Evolutionary conservation across 2,797 vertebrate species (phyloP).

Genomic region (Sphaeramia orbicularis): DNA sequence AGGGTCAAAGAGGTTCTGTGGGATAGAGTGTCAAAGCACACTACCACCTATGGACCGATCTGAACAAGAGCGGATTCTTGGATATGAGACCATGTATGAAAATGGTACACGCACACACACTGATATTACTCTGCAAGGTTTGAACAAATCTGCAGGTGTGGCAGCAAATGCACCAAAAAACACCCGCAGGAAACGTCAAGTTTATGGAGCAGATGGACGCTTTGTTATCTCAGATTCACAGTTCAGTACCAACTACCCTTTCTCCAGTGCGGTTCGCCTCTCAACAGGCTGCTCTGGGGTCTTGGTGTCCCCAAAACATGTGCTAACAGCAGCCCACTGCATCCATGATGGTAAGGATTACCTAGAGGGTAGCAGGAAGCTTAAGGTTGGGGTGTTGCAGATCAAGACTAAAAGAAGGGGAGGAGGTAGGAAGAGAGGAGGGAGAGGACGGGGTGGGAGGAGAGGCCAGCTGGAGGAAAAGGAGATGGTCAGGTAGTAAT

Average conservation of each 20-base stretch:
- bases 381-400: constrained; percentile 91
- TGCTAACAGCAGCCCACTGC: constrained; percentile 95
- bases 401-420: constrained; percentile 77
- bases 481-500: background rate
- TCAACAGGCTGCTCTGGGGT: constrained; percentile 93
- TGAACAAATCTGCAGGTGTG: constrained; percentile 14
- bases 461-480: constrained; percentile 11
- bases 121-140: constrained; percentile 81
- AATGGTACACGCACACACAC: constrained; percentile 90
- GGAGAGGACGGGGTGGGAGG: constrained; percentile 4
- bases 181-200: constrained; percentile 84
- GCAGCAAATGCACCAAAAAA: background rate
- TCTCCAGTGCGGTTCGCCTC: constrained; percentile 91
- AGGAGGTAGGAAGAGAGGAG: constrained; percentile 50
- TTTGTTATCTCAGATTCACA: constrained; percentile 93
- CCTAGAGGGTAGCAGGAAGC: constrained; percentile 81
- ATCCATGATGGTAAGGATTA: constrained; percentile 91
- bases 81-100: constrained; percentile 92
- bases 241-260: constrained; percentile 91
- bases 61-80: constrained; percentile 88
- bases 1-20: constrained; percentile 74
- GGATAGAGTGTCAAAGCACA: constrained; percentile 89
- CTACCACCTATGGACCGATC: constrained; percentile 76
- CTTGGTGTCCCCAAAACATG: constrained; percentile 89
- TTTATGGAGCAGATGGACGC: constrained; percentile 91